A percentile compares a stretch with the other conserved stretches of the same genome.
These are phyloP conservation scores for Proales similis DNA, from an alignment of 1,140 invertebrate genomes.

Conservation along the genomic window DNA sequence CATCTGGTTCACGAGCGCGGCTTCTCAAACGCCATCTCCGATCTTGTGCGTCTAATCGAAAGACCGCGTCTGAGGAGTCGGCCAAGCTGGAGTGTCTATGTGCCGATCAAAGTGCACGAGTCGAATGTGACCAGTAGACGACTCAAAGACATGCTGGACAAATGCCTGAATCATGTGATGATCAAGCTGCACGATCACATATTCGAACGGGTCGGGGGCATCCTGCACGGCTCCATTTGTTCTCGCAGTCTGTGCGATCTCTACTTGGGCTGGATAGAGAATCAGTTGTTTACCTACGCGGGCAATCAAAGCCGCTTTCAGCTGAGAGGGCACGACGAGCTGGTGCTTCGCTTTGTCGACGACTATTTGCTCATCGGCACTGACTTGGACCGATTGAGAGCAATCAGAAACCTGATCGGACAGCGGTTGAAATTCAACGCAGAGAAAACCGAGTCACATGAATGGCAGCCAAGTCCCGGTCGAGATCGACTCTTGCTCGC, in stretches of 20 bases:
- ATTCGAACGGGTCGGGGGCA: slow-evolving; percentile 23
- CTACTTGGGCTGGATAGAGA: slow-evolving; percentile 23
- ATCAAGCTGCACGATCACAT: slow-evolving; percentile 33
- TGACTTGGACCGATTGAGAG: slow-evolving; percentile 3
- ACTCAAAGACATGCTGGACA: slow-evolving; percentile 24
- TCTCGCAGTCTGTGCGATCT: slow-evolving; percentile 24
- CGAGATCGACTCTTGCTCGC: too few species aligned
- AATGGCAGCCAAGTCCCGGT: too few species aligned
- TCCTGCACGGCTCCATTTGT: slow-evolving; percentile 22
- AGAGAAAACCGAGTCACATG: slow-evolving; percentile 5
- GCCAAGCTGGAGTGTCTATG: slow-evolving; percentile 16
- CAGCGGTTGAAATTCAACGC: slow-evolving; percentile 13
- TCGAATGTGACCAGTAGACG: slow-evolving; percentile 21
- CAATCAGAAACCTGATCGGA: slow-evolving; percentile 13
- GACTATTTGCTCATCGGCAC: slow-evolving; percentile 15
- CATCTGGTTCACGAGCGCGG: background rate
- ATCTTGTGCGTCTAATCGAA: slow-evolving; percentile 16
- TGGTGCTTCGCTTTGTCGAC: slow-evolving; percentile 25
- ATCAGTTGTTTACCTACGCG: slow-evolving; percentile 5
- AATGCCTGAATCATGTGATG: slow-evolving; percentile 28
- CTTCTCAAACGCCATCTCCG: slow-evolving; percentile 12
- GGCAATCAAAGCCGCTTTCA: background rate
- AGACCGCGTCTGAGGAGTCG: background rate
- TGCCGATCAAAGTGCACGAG: slow-evolving; percentile 20
- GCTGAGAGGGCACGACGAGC: slow-evolving; percentile 14